A percentile compares a stretch with the other conserved stretches of the same genome.
Conservation (phyloP, 2,797 vertebrate species). For the Bradypodion ventrale region DNA sequence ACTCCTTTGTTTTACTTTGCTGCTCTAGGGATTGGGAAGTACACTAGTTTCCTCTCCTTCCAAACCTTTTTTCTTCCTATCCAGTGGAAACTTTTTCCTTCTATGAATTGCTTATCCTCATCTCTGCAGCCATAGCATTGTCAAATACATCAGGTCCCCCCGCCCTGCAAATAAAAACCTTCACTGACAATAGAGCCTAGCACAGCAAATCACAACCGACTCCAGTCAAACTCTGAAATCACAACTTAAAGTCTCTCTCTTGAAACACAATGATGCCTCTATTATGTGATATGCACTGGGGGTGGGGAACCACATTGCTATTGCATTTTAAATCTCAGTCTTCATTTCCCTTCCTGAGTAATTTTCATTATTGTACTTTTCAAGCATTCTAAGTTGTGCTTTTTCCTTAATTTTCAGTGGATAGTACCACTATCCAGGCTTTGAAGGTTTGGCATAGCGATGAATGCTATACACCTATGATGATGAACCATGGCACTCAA, state of each 20-base stretch:
- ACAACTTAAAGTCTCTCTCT: slow-evolving; percentile 25
- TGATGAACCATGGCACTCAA: too few relatives aligned
- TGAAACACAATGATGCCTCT: slow-evolving; percentile 18
- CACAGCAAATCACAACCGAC: slow-evolving; percentile 45
- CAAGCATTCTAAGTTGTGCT: background rate
- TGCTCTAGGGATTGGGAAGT: background rate
- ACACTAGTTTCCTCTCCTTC: background rate
- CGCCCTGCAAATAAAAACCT: slow-evolving; percentile 2
- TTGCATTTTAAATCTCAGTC: slow-evolving; percentile 19
- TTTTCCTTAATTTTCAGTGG: background rate
- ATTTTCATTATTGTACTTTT: background rate
- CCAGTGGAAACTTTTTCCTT: slow-evolving; percentile 16
- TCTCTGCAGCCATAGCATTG: slow-evolving; percentile 45
- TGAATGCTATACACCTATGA: too few relatives aligned
- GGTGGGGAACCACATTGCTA: slow-evolving; percentile 7
- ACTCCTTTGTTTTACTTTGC: slow-evolving; percentile 13
- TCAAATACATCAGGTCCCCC: slow-evolving; percentile 27
- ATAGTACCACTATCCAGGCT: background rate
- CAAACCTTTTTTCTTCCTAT: background rate
- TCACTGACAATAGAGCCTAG: slow-evolving; percentile 45
- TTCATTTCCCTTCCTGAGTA: slow-evolving; percentile 20
- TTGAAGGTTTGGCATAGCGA: background rate
- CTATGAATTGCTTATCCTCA: slow-evolving; percentile 46
- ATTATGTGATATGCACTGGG: background rate
- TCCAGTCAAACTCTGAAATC: slow-evolving; percentile 43